Evolutionary conservation across 2,888 invertebrate genomes (phyloP).

Genomic region (Tetanocera ferruginea): DNA sequence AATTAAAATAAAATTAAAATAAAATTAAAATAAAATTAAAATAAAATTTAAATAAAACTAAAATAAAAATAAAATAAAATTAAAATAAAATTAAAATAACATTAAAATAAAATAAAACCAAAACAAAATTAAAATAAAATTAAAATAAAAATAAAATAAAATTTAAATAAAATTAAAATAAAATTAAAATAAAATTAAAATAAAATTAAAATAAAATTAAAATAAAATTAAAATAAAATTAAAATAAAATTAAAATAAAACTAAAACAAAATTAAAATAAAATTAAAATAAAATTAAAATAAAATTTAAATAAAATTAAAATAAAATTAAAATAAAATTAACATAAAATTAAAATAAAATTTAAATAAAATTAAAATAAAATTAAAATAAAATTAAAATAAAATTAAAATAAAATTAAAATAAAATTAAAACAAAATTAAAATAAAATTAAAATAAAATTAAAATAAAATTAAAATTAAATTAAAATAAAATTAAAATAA

Average conservation of each 20-base stretch:
- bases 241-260: background rate
- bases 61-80: too few relatives aligned
- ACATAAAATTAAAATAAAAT: background rate
- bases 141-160: too few relatives aligned
- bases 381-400: background rate
- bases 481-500: slow-evolving; percentile 1
- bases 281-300: background rate
- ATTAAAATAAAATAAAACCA: too few relatives aligned
- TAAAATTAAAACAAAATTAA: background rate
- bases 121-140: too few relatives aligned
- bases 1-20: too few relatives aligned
- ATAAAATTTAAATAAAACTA: too few relatives aligned
- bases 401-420: background rate
- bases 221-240: too few relatives aligned
- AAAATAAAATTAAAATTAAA: background rate
- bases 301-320: background rate
- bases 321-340: background rate
- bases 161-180: too few relatives aligned
- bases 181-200: too few relatives aligned
- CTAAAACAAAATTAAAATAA: background rate
- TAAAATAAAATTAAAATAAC: too few relatives aligned
- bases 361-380: background rate
- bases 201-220: too few relatives aligned
- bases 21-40: too few relatives aligned
- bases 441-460: background rate